phyloP scores from a whole-genome alignment of 92 coral and sea anemone species.

The Hydrozoanthus gracilis region DNA sequence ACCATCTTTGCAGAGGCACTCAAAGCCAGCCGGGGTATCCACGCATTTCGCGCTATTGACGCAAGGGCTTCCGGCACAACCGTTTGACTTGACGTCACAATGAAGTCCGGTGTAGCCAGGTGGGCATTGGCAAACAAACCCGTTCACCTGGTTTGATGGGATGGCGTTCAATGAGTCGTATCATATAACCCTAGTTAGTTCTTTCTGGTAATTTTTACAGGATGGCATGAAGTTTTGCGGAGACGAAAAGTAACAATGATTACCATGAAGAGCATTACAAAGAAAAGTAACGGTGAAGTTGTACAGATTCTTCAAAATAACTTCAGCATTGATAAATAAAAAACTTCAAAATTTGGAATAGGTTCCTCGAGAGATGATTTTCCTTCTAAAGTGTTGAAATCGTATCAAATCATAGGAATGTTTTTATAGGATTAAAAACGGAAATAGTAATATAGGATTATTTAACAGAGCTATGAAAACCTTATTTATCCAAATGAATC shows the following conservation, averaged over 20 bases:
- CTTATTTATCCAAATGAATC: too few relatives aligned
- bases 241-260: not conserved
- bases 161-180: not conserved
- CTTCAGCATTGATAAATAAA: too few relatives aligned
- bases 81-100: constrained; percentile 65
- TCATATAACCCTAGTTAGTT: not conserved
- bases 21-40: constrained; percentile 83
- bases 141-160: constrained; percentile 62
- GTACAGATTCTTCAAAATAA: too few relatives aligned
- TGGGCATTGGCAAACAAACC: constrained; percentile 72
- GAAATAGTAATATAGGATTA: too few relatives aligned
- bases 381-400: too few relatives aligned
- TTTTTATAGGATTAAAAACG: too few relatives aligned
- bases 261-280: not conserved
- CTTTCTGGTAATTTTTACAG: not conserved
- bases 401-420: too few relatives aligned
- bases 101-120: constrained; percentile 73
- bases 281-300: not conserved
- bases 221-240: not conserved
- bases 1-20: constrained; percentile 83
- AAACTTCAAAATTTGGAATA: too few relatives aligned
- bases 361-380: too few relatives aligned
- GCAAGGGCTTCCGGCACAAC: constrained; percentile 60
- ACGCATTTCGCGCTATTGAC: constrained; percentile 69
- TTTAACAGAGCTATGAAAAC: too few relatives aligned